Evolutionary conservation across 30 jellyfish, hydroid and myxozoan species (phyloP), one percentile per base, ranked within the genome.

Genomic region (Cassiopea andromeda): DNA sequence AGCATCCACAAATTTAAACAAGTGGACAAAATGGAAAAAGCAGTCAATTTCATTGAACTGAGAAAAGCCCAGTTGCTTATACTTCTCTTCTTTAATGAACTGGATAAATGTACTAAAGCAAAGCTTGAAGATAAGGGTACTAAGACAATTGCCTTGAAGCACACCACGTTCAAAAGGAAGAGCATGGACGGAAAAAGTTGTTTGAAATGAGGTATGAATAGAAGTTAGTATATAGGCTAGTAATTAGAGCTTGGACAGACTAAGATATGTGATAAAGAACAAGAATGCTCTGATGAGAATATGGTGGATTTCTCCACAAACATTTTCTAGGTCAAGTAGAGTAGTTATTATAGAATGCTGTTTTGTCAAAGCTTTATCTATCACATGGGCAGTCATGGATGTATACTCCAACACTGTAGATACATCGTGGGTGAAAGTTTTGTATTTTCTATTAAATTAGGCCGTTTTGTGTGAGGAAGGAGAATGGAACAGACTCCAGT

Each of bases 241-340:
- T 44, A 67, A 19, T 44, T 44, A 19, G n/a, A 19, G 76, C n/a
- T 16, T 43, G 49, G 49, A 38, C 12, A 46, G 87, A 38, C 46
- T 46, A 48, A 45, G n/a, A 5, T 27, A 82, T 82, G 49, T 78
- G 87, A 46, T 48, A 82, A 47, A 45, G 14, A 74, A 8, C 15
- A 57, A 78, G 81, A 78, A 78, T 82, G 16, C 44, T 14, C 69
- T 78, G 47, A 78, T 14, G 6, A 78, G 27, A 57, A 45, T 78
- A n/a, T 78, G 44, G 74, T 78, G 87, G 72, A 78, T 82, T 14
- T 78, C 87, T 46, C 75, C 87, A 78, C 46, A 27, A 27, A 27
- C 38, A 27, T 27, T 27, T 27, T 27, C 38, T 27, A 27, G 38
- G 38, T 27, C 38, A 27, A 27, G 38, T 27, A 27, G 38, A 27